These are phyloP conservation scores for Desmophyllum pertusum DNA, from an alignment of 92 coral and sea anemone genomes.

Conservation along the genomic window DNA sequence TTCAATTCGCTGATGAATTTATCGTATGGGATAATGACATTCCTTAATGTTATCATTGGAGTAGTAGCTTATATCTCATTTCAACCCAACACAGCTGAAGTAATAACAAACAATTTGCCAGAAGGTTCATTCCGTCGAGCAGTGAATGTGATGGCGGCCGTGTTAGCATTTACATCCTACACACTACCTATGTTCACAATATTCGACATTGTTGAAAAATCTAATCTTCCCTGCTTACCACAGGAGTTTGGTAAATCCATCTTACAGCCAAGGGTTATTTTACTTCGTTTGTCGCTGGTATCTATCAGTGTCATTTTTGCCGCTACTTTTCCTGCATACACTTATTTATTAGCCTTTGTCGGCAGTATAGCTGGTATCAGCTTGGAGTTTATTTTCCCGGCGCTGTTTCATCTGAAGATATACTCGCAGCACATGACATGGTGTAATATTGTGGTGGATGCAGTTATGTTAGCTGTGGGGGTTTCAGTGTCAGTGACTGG, in stretches of 20 bases:
- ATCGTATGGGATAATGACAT: constrained; percentile 82
- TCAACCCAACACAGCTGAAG: constrained; percentile 88
- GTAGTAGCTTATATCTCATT: constrained; percentile 87
- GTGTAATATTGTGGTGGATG: constrained; percentile 69
- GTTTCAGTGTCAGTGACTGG: constrained; percentile 74
- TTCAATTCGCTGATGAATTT: constrained; percentile 72
- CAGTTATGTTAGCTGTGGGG: constrained; percentile 61
- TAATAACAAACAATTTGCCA: constrained; percentile 90
- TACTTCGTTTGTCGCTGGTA: constrained; percentile 62
- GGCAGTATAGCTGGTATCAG: constrained; percentile 87
- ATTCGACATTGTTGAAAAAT: constrained; percentile 81
- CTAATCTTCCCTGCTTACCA: constrained; percentile 57
- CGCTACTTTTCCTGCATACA: constrained; percentile 72
- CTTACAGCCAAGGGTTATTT: constrained; percentile 53
- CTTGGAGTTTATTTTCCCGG: constrained; percentile 83
- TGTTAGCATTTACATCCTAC: constrained; percentile 88
- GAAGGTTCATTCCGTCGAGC: constrained; percentile 83
- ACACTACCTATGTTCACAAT: constrained; percentile 97
- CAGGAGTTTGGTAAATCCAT: constrained; percentile 55
- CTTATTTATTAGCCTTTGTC: constrained; percentile 78
- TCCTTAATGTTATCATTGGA: constrained; percentile 86
- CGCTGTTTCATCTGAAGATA: constrained; percentile 76
- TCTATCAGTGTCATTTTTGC: constrained; percentile 72
- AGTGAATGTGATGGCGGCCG: constrained; percentile 87
- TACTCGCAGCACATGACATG: constrained; percentile 62